Evolutionary conservation across 2,113 vertebrate species (phyloP).

Genomic region (Nematolebias whitei): DNA sequence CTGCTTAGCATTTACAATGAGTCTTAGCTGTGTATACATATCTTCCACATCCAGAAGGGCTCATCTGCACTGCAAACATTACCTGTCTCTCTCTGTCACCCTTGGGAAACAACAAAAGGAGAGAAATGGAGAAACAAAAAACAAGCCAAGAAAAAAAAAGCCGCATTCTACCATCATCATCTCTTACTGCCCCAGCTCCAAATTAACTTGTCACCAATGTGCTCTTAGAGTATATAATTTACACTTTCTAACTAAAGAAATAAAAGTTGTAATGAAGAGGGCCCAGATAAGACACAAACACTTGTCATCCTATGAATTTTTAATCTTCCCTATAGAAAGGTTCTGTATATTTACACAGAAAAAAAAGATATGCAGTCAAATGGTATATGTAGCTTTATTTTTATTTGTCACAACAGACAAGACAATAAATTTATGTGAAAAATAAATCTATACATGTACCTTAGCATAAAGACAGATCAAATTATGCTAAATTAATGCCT

Average conservation of each 20-base stretch:
- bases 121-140: conserved; percentile 28
- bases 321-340: conserved; percentile 55
- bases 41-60: conserved; percentile 67
- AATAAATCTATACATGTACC: not conserved
- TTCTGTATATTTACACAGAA: conserved; percentile 41
- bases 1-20: conserved; percentile 76
- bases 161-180: conserved; percentile 23
- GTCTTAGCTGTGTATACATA: conserved; percentile 58
- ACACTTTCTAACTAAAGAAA: conserved; percentile 59
- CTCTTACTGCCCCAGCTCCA: conserved; percentile 32
- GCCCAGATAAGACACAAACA: conserved; percentile 62
- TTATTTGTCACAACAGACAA: conserved; percentile 33
- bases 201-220: conserved; percentile 63
- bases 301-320: conserved; percentile 74
- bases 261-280: conserved; percentile 63
- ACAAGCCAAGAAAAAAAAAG: conserved; percentile 40
- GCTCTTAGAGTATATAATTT: conserved; percentile 54
- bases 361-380: conserved; percentile 27
- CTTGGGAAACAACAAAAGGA: conserved; percentile 41
- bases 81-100: conserved; percentile 68
- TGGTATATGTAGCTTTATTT: conserved; percentile 32
- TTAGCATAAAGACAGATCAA: no score
- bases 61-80: conserved; percentile 73
- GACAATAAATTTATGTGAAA: conserved; percentile 73
- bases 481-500: conserved; percentile 48